Conservation (phyloP, 1,140 invertebrate species). For the Atopsyche davidsoni region DNA sequence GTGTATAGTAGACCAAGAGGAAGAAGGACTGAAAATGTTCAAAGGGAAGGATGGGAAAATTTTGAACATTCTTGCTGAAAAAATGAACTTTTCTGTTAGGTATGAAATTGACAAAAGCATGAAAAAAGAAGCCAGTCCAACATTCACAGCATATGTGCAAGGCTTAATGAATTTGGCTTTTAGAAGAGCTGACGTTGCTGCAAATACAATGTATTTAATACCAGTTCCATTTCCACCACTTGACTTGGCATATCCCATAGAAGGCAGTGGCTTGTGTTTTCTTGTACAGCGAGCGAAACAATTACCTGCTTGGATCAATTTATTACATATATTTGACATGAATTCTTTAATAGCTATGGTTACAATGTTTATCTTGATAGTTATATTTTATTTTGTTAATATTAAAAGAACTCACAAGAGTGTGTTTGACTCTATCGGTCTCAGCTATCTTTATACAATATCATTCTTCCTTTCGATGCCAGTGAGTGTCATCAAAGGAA, state of each 20-base stretch:
- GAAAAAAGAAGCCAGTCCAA: background rate
- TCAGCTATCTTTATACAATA: slow-evolving; percentile 10
- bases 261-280: slow-evolving; percentile 26
- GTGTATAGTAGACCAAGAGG: slow-evolving; percentile 5
- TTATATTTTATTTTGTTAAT: slow-evolving; percentile 8
- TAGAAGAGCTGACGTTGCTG: slow-evolving; percentile 11
- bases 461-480: slow-evolving; percentile 18
- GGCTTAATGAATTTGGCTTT: slow-evolving; percentile 19
- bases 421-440: slow-evolving; percentile 1
- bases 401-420: slow-evolving; percentile 9
- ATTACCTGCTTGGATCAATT: slow-evolving; percentile 17
- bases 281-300: slow-evolving; percentile 16
- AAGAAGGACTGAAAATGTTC: slow-evolving; percentile 18
- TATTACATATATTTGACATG: slow-evolving; percentile 20
- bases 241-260: slow-evolving; percentile 17
- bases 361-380: slow-evolving; percentile 4
- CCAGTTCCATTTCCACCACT: slow-evolving; percentile 15
- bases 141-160: slow-evolving; percentile 8
- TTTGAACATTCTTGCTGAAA: slow-evolving; percentile 14
- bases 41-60: slow-evolving; percentile 21
- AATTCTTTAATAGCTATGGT: slow-evolving; percentile 10
- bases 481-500: slow-evolving; percentile 13
- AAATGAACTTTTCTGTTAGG: slow-evolving; percentile 21
- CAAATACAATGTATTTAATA: slow-evolving; percentile 13
- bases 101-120: background rate